Conservation (phyloP, 2,888 invertebrate species). For the Cantharis lateralis region DNA sequence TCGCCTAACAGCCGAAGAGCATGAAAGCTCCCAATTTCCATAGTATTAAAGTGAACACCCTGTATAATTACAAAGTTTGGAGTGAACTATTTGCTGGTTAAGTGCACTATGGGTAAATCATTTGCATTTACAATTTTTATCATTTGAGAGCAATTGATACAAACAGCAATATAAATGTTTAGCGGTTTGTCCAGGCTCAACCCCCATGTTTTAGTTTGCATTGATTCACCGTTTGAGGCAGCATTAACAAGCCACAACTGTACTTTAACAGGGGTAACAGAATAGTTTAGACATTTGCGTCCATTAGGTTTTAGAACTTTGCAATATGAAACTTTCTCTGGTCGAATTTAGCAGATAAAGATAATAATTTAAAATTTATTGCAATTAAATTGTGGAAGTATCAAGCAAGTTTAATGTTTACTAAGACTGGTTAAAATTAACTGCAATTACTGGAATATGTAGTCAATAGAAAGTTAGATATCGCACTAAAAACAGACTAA, state of each 20-base stretch:
- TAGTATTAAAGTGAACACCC: not conserved
- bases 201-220: slow-evolving; percentile 16
- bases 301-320: slow-evolving; percentile 24
- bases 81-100: not conserved
- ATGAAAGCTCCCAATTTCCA: no score
- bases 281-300: slow-evolving; percentile 28
- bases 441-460: not conserved
- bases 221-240: slow-evolving; percentile 17
- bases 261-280: slow-evolving; percentile 15
- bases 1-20: no score
- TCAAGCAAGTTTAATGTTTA: not conserved
- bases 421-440: not conserved
- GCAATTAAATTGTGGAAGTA: not conserved
- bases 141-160: not conserved
- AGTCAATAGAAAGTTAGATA: slow-evolving; percentile 18
- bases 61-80: not conserved
- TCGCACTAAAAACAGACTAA: slow-evolving; percentile 23
- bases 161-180: slow-evolving; percentile 27
- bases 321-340: not conserved
- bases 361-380: not conserved
- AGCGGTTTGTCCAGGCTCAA: slow-evolving; percentile 16
- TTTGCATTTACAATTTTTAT: not conserved
- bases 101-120: not conserved
- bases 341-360: not conserved
- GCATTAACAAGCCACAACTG: slow-evolving; percentile 22